Conservation (phyloP, 2,888 invertebrate genomes). For the Syritta pipiens region DNA sequence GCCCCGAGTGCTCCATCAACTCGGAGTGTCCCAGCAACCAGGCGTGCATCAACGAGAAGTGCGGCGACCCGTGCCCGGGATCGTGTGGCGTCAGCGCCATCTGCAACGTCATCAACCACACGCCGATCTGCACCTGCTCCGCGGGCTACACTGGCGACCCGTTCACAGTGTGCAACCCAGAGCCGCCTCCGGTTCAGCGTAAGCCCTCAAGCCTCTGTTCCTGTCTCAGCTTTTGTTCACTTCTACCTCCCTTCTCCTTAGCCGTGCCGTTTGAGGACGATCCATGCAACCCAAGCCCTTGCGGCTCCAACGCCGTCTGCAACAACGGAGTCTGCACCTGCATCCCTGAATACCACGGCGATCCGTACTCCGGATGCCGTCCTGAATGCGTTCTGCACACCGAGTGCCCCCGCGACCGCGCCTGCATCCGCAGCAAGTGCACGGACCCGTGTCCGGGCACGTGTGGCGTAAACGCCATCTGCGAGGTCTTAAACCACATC, state of each 20-base stretch:
- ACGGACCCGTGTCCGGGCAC: constrained; percentile 86
- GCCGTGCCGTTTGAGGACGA: constrained; percentile 79
- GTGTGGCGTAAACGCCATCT: constrained; percentile 85
- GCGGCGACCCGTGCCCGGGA: constrained; percentile 85
- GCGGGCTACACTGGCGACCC: constrained; percentile 84
- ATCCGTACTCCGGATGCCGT: constrained; percentile 85
- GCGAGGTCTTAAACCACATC: constrained; percentile 87
- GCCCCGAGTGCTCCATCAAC: constrained; percentile 88
- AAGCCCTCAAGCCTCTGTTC: constrained; percentile 71
- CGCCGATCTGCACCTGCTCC: constrained; percentile 85
- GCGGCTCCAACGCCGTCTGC: constrained; percentile 87
- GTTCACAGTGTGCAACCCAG: constrained; percentile 81
- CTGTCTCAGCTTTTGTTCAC: constrained; percentile 2
- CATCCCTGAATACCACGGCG: constrained; percentile 84
- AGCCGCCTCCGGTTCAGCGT: constrained; percentile 77
- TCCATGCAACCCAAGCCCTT: constrained; percentile 86
- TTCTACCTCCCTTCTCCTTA: constrained; percentile 44
- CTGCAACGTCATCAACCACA: constrained; percentile 85
- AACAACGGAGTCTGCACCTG: constrained; percentile 85
- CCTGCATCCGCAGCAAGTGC: constrained; percentile 87
- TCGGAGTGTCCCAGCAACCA: constrained; percentile 85
- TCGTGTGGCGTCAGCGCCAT: constrained; percentile 83
- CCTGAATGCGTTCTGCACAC: constrained; percentile 86
- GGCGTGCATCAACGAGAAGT: constrained; percentile 88
- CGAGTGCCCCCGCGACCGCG: constrained; percentile 84